These are phyloP conservation scores for Drosophila arizonae DNA, from an alignment of 1,140 invertebrate genomes.

Conservation along the genomic window DNA sequence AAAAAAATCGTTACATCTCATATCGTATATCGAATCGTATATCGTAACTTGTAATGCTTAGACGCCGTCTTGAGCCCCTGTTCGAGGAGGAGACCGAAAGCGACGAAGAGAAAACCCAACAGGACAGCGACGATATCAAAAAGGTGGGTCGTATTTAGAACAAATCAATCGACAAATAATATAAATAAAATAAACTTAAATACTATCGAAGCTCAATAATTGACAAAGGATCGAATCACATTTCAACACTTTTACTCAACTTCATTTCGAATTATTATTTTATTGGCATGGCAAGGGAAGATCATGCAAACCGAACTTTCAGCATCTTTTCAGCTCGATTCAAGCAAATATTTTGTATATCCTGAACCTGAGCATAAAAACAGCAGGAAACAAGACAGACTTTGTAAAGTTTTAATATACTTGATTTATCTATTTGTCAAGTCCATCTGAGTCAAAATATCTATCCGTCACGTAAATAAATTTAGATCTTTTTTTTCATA, in stretches of 20 bases:
- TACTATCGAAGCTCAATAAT: neutral
- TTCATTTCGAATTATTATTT: neutral
- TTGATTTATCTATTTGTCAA: no score
- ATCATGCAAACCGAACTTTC: no score
- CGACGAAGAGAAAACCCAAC: slow-evolving; percentile 82
- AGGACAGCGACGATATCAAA: slow-evolving; percentile 82
- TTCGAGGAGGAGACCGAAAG: slow-evolving; percentile 86
- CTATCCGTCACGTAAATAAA: no score
- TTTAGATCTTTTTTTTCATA: no score
- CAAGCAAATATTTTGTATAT: neutral
- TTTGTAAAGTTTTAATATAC: no score
- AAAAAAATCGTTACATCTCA: slow-evolving; percentile 66
- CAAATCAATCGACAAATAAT: slow-evolving; percentile 35
- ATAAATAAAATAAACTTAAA: neutral
- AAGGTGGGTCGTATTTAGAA: slow-evolving; percentile 82
- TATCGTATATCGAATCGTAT: slow-evolving; percentile 64
- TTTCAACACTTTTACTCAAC: slow-evolving; percentile 3
- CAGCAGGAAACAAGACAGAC: no score
- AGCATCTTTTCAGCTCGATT: no score
- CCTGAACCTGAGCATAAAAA: neutral
- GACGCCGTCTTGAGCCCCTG: slow-evolving; percentile 86
- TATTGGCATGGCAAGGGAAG: no score
- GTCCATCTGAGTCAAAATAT: no score
- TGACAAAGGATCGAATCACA: slow-evolving; percentile 12
- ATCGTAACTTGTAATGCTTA: slow-evolving; percentile 69